phyloP scores from a whole-genome alignment of 2,797 vertebrate genomes.

The Rhodeus uyekii region DNA sequence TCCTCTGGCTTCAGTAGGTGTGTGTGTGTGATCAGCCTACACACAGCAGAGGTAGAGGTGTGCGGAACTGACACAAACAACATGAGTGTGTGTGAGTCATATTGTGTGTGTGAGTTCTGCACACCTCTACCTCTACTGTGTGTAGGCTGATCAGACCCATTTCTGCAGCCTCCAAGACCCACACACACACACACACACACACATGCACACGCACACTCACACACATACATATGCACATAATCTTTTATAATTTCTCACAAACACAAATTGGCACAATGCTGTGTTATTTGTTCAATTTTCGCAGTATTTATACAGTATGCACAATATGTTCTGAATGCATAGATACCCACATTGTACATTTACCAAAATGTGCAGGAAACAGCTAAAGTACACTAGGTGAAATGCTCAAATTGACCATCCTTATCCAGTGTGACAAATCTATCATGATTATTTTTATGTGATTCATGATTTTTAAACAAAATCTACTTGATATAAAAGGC shows the following conservation, averaged over 20 bases:
- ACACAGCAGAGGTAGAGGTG: no score
- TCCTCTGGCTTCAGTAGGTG: constrained; percentile 10
- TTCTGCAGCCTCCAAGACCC: background rate
- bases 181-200: background rate
- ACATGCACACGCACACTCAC: background rate
- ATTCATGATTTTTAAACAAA: no score
- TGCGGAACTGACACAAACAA: no score
- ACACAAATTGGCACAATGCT: background rate
- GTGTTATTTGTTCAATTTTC: background rate
- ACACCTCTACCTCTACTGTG: constrained; percentile 40
- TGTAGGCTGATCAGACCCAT: constrained; percentile 12
- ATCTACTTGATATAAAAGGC: no score
- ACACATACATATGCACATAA: no score
- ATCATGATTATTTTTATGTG: no score
- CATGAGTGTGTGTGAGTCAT: constrained; percentile 10
- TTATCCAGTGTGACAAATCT: no score
- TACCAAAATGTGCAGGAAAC: no score
- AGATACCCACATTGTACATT: background rate
- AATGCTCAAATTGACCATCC: no score
- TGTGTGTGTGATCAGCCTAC: no score
- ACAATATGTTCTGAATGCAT: background rate
- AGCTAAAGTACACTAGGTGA: no score
- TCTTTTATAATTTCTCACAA: background rate
- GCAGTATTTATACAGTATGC: background rate
- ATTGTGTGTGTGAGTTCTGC: constrained; percentile 16